These are phyloP conservation scores for Leucophenga varia DNA, from an alignment of 1,140 invertebrate genomes.

Conservation along the genomic window DNA sequence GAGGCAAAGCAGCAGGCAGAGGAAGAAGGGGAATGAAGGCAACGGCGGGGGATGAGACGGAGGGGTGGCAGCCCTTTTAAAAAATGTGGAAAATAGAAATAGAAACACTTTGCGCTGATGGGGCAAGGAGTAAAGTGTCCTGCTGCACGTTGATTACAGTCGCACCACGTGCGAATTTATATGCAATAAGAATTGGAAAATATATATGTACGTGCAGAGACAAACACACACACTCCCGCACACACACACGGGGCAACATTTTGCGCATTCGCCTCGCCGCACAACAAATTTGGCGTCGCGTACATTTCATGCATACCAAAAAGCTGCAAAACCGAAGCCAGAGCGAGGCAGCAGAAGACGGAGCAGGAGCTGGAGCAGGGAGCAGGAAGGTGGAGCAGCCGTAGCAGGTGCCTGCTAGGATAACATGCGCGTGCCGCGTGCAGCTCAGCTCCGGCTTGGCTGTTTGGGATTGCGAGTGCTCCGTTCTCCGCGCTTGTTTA, in stretches of 20 bases:
- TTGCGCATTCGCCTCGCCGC: conserved; percentile 52
- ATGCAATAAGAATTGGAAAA: conserved; percentile 53
- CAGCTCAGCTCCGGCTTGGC: conserved; percentile 18
- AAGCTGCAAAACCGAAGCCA: conserved; percentile 27
- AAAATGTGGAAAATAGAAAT: no score
- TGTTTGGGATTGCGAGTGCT: conserved; percentile 14
- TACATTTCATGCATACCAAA: conserved; percentile 54
- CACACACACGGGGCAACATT: conserved; percentile 24
- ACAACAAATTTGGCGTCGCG: conserved; percentile 51
- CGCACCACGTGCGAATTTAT: conserved; percentile 53
- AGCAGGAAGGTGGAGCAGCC: conserved; percentile 46
- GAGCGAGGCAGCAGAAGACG: conserved; percentile 1
- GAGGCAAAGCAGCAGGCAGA: conserved; percentile 25
- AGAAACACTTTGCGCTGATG: no score
- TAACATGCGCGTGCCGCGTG: conserved; percentile 35
- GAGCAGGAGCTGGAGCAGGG: conserved; percentile 12
- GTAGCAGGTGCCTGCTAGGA: conserved; percentile 20
- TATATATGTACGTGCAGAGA: no score
- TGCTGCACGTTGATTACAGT: conserved; percentile 42
- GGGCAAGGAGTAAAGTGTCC: conserved; percentile 29
- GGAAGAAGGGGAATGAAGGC: conserved; percentile 1
- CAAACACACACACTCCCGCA: conserved; percentile 3
- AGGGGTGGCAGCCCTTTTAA: conserved; percentile 4
- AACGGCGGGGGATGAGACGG: neutral
- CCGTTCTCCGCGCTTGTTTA: conserved; percentile 36